Base-by-base conservation (phyloP, 1,140 invertebrate genomes). In the Pachyrhynchus sulphureomaculatus region DNA sequence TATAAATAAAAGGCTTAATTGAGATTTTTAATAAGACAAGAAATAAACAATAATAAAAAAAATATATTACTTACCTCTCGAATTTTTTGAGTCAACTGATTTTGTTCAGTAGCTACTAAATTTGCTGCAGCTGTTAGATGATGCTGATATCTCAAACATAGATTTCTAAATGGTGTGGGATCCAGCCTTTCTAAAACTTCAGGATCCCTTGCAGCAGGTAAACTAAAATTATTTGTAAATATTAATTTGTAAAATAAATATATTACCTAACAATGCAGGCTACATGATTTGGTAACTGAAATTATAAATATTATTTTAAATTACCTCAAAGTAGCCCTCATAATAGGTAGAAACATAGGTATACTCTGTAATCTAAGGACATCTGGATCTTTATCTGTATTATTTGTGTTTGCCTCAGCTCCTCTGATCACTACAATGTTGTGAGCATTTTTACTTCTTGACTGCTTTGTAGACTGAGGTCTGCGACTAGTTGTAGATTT, bases 321-420 rank as follows among this genome's bases (percentile, higher is more conserved):
- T 26, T 51, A 59, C 57, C 47, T 62, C 2, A 96, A 75, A 0
- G 93, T 93, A 6, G 91, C 92, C 36, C 92, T 76, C 85, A 98
- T 92, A 18, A 97, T 94, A 1, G 95, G 95, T 45, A 95, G 77
- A 75, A 98, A 96, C 76, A 92, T 91, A 8, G 94, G 93, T 66
- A 96, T 93, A 66, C 81, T 88, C 78, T 90, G 77, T 20, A 96
- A 75, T 66, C 88, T 84, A 12, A 86, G 77, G 39, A 95, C 81
- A 72, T 96, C 91, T 2, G 89, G 86, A 79, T 96, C 93, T 62
- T 87, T 86, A 66, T 89, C 89, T 39, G 82, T 76, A 34, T 80
- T 82, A 42, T 75, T 84, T 63, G 83, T 80, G 4, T 77, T 77
- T 13, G 76, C 60, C 0, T 90, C 89, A 44, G 87, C 82, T 60